phyloP scores from a whole-genome alignment of 1,140 invertebrate genomes.

The Dinothrombium tinctorium region DNA sequence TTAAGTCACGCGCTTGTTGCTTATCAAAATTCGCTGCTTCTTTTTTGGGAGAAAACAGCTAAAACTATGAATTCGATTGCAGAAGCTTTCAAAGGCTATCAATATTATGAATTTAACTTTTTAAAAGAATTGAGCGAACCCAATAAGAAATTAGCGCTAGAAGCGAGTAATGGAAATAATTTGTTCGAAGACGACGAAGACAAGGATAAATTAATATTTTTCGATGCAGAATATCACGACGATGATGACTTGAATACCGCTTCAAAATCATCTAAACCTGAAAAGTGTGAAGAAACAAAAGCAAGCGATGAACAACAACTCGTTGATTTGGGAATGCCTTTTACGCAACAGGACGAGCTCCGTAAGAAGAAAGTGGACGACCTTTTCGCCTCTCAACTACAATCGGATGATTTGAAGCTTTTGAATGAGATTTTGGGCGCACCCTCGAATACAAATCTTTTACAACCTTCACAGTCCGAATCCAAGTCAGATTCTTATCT shows the following conservation, averaged over 20 bases:
- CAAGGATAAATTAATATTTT: constrained; percentile 23
- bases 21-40: constrained; percentile 62
- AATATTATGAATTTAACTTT: constrained; percentile 79
- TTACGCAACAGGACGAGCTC: constrained; percentile 12
- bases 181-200: constrained; percentile 13
- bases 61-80: constrained; percentile 52
- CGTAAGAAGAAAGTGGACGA: constrained; percentile 12
- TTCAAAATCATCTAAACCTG: constrained; percentile 9
- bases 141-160: constrained; percentile 27
- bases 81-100: constrained; percentile 50
- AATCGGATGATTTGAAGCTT: constrained; percentile 24
- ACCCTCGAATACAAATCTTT: constrained; percentile 4
- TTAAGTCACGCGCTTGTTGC: constrained; percentile 83
- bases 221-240: constrained; percentile 29
- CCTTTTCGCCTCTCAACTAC: constrained; percentile 21
- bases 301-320: not conserved
- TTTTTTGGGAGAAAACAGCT: constrained; percentile 57
- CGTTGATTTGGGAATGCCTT: not conserved
- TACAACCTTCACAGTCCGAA: not conserved
- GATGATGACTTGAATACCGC: constrained; percentile 16
- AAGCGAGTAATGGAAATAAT: constrained; percentile 9
- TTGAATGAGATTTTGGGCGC: constrained; percentile 25
- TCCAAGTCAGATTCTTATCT: constrained; percentile 1
- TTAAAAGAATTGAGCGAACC: constrained; percentile 26
- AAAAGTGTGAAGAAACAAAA: constrained; percentile 8